A percentile compares a stretch with the other conserved stretches of the same genome.
phyloP scores from a whole-genome alignment of 2,888 invertebrate genomes.

The Nomada fucata region DNA sequence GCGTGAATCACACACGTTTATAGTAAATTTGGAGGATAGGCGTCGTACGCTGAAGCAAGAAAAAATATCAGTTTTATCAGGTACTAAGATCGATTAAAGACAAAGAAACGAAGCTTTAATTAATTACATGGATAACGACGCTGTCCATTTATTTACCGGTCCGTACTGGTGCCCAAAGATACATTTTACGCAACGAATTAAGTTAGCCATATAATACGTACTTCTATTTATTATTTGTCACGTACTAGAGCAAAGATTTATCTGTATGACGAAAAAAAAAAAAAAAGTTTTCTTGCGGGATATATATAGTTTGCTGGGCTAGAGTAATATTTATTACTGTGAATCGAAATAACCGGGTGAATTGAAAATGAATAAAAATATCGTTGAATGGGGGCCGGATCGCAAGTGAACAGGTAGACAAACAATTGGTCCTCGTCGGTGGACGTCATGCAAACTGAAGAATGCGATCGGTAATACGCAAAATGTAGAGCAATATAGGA shows the following conservation, averaged over 20 bases:
- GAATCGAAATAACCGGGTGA: constrained; percentile 9
- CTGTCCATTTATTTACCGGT: constrained; percentile 24
- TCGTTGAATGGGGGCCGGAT: too few relatives aligned
- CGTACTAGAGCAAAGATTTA: constrained; percentile 30
- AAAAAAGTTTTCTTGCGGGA: not conserved
- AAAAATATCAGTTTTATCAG: not conserved
- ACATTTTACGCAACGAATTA: constrained; percentile 73
- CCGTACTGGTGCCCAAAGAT: constrained; percentile 70
- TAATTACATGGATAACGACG: constrained; percentile 1
- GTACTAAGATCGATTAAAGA: not conserved
- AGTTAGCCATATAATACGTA: constrained; percentile 70
- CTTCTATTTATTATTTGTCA: constrained; percentile 69
- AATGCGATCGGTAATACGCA: constrained; percentile 20
- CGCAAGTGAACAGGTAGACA: too few relatives aligned
- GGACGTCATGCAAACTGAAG: constrained; percentile 4
- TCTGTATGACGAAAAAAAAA: too few relatives aligned
- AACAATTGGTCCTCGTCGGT: not conserved
- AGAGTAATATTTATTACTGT: constrained; percentile 26
- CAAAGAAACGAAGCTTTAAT: not conserved
- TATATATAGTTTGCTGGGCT: not conserved
- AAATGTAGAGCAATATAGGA: constrained; percentile 61
- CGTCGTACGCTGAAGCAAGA: not conserved
- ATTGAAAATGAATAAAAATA: not conserved
- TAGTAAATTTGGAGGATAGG: constrained; percentile 1
- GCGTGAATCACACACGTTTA: constrained; percentile 38